Evolutionary conservation across 2,113 vertebrate species (phyloP), one percentile per base, ranked within the genome.

Genomic region (Prochilodus magdalenae): DNA sequence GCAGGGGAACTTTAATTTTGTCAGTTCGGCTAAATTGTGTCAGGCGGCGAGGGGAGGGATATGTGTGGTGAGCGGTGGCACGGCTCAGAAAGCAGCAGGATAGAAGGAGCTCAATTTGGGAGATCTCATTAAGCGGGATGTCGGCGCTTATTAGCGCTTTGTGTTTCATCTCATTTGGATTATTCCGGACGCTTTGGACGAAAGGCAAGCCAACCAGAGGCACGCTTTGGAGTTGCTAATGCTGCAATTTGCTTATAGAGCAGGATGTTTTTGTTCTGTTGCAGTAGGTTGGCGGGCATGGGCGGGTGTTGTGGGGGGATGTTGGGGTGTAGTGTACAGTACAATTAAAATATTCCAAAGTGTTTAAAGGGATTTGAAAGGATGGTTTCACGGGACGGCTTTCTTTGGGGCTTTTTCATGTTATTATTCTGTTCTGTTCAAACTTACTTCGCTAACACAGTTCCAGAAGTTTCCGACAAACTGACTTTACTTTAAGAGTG

Each of bases 121-220:
- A 16, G 57, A 27, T 66, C 59, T 57, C 53, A 60, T 77, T 77
- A 24, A 29, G 49, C 29, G 36, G 36, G n/a, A 47, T 16, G 40
- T 77, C 44, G 13, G 36, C 36, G 27, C 47, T 78, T 36, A 78
- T 69, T 78, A 66, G 14, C 24, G 1, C n/a, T 26, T 44, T 71
- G 69, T 71, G 27, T 33, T 16, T 67, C 14, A 11, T 70, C 29
- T 78, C 6, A 15, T 79, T 5, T 22, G 51, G 65, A 78, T 78
- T 36, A 57, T 69, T 40, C n/a, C 11, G 15, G 29, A 69, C n/a
- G n/a, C 57, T 75, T 60, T 27, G 57, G 26, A 44, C 6, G 55
- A 24, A 59, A 59, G 55, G 55, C 22, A 40, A 59, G 27, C 26
- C n/a, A 62, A 8, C 15, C 62, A 76, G 24, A 44, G 29, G 5